These are phyloP conservation scores for Perca flavescens DNA, from an alignment of 2,113 vertebrate genomes.

Conservation along the genomic window DNA sequence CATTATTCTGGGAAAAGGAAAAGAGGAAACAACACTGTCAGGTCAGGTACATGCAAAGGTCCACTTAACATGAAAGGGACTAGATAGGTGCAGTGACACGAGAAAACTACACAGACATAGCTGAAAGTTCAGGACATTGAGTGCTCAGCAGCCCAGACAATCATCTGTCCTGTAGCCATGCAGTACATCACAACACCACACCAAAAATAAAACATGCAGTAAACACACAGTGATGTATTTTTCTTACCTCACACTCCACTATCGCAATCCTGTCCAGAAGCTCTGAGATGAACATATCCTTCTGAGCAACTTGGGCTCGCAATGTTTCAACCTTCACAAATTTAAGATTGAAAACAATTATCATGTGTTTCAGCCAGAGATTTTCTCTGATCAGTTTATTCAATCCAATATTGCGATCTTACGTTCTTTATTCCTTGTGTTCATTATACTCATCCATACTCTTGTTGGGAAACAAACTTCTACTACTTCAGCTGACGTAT, in stretches of 20 bases:
- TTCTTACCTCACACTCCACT: slow-evolving; percentile 96
- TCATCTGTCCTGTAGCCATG: slow-evolving; percentile 32
- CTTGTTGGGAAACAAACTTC: neutral
- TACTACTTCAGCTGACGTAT: neutral
- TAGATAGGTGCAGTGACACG: slow-evolving; percentile 35
- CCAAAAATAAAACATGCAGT: neutral
- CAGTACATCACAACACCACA: slow-evolving; percentile 49
- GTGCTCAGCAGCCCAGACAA: slow-evolving; percentile 36
- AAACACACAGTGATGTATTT: neutral
- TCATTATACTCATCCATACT: neutral
- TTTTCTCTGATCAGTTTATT: neutral
- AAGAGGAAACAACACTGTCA: slow-evolving; percentile 80
- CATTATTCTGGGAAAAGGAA: slow-evolving; percentile 92
- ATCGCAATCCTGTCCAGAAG: slow-evolving; percentile 97
- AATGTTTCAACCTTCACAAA: slow-evolving; percentile 89
- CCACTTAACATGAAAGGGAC: slow-evolving; percentile 47
- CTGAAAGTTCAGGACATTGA: slow-evolving; percentile 29
- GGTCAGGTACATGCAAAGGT: slow-evolving; percentile 74
- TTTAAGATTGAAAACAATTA: slow-evolving; percentile 1
- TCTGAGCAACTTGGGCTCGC: slow-evolving; percentile 92
- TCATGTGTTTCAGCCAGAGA: neutral
- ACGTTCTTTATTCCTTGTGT: neutral
- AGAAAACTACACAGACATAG: slow-evolving; percentile 38
- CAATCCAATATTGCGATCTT: too few species aligned
- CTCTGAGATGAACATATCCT: slow-evolving; percentile 95